Evolutionary conservation across 2,113 vertebrate species (phyloP), one percentile per base, ranked within the genome.

Genomic region (Megaceryle torquata): DNA sequence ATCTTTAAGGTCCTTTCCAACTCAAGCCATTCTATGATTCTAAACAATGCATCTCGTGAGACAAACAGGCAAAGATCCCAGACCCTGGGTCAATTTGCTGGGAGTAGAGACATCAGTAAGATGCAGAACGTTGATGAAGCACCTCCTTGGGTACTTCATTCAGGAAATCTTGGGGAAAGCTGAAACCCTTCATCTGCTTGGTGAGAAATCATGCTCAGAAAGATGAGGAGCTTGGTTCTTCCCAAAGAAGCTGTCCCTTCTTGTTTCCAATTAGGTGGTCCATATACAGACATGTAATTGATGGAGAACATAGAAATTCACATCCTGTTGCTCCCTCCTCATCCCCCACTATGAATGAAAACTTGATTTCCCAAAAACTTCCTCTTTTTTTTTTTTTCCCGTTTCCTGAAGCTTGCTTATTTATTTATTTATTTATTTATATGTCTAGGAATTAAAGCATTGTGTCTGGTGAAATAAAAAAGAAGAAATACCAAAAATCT

Each of bases 351-450:
- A 17, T 31, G 35, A 79, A 14, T 6, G 15, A 78, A 91, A 84
- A 64, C 31, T 33, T 57, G 43, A 22, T 63, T 90, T 57, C 10
- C 4, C 41, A 60, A 84, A 83, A 90, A 80, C 5, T 16, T 44
- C 22, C 4, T 13, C 5, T 35, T 15, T 16, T 1, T 6, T 35
- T 15, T 16, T 1, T 7, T 1, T 7, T 1, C 4, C 51, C 25
- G 26, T 92, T 53, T 51, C 15, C n/a, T 9, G 8, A 60, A 21
- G 51, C 10, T 70, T 77, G 60, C 80, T 82, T 76, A 69, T 88
- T 77, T 71, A 64, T 86, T 77, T 71, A 64, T 86, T 78, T 77
- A 69, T 88, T 77, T 57, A 57, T 57, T n/a, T 79, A 25, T 5
- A 0, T 28, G 11, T 24, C 22, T 24, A n/a, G 56, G 16, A 86